Conservation (phyloP, 2,113 vertebrate genomes). For the Hydropotes inermis region DNA sequence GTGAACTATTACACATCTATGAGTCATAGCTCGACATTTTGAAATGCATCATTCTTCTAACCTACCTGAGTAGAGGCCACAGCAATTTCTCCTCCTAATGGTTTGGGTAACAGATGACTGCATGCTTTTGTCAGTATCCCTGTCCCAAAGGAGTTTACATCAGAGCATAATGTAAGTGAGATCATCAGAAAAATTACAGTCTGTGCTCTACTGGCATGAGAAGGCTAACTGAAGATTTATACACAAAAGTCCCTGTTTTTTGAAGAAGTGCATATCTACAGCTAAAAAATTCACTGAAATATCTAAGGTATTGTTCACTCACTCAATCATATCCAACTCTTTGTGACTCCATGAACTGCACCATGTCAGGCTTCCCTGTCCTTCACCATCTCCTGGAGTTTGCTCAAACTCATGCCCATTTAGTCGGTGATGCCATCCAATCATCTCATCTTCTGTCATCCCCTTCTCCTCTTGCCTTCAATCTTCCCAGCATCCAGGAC, state of each 20-base stretch:
- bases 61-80: not conserved
- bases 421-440: fast-evolving
- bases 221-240: not conserved
- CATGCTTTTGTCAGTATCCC: not conserved
- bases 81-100: not conserved
- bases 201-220: not conserved
- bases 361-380: not conserved
- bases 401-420: not conserved
- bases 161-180: not conserved
- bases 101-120: not conserved
- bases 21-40: not conserved
- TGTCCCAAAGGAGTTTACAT: slow-evolving; percentile 3
- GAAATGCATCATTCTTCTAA: not conserved
- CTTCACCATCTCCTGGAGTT: not conserved
- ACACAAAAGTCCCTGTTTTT: not conserved
- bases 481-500: not conserved
- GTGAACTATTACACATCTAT: not conserved
- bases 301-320: not conserved
- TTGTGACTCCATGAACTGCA: not conserved
- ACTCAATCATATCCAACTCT: not conserved
- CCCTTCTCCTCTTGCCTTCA: fast-evolving
- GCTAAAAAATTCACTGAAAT: not conserved
- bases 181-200: not conserved
- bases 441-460: not conserved
- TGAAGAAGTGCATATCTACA: not conserved